Percentiles rank a stretch among this genome's conserved stretches.
Conservation (phyloP, 2,888 invertebrate species). For the Protodeltote pygarga region DNA sequence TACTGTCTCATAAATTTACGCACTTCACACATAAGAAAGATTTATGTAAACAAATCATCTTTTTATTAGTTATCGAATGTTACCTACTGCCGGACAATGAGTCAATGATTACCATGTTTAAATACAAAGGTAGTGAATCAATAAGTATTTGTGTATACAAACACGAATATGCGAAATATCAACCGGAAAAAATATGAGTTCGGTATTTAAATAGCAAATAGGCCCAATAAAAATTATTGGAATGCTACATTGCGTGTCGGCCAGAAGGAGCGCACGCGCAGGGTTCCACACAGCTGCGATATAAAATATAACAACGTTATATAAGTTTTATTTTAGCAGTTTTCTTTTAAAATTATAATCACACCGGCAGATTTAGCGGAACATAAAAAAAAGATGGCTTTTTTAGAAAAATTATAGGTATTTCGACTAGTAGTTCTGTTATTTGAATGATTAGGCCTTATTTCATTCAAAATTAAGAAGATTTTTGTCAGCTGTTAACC, state of each 20-base stretch:
- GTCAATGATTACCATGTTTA: neutral
- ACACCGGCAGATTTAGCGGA: too few relatives aligned
- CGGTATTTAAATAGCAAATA: slow-evolving; percentile 35
- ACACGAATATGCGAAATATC: slow-evolving; percentile 20
- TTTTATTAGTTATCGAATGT: slow-evolving; percentile 1
- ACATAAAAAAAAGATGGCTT: too few relatives aligned
- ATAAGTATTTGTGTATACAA: slow-evolving; percentile 1
- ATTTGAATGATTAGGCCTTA: too few relatives aligned
- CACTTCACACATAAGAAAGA: slow-evolving; percentile 13
- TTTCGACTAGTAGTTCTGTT: too few relatives aligned
- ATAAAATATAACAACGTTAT: slow-evolving; percentile 27
- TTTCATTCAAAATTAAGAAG: too few relatives aligned
- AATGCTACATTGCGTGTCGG: slow-evolving; percentile 51
- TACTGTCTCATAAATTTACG: slow-evolving; percentile 23
- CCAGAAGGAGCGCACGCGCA: slow-evolving; percentile 2
- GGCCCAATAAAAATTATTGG: slow-evolving; percentile 25
- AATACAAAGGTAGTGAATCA: slow-evolving; percentile 7
- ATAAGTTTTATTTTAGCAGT: slow-evolving; percentile 16
- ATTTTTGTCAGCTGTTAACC: too few relatives aligned
- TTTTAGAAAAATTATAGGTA: too few relatives aligned
- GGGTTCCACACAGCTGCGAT: slow-evolving; percentile 26
- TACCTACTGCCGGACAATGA: neutral
- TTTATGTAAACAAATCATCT: slow-evolving; percentile 13
- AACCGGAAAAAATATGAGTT: slow-evolving; percentile 31
- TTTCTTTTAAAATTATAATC: slow-evolving; percentile 19